A percentile compares a stretch with the other conserved stretches of the same genome.
phyloP scores from a whole-genome alignment of 2,797 vertebrate species.

The Bradypus variegatus region DNA sequence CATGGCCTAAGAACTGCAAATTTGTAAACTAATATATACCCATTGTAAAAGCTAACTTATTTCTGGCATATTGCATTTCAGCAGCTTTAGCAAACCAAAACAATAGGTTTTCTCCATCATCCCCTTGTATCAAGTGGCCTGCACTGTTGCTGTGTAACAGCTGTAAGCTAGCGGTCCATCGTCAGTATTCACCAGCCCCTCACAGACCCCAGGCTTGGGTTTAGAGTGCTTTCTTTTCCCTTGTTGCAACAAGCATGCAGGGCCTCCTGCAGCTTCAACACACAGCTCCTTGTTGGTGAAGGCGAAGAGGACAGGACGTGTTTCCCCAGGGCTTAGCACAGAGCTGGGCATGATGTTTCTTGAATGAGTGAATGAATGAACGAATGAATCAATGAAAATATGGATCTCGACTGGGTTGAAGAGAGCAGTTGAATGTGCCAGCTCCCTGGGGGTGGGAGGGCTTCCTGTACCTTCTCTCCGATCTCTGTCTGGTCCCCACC shows the following conservation, averaged over 20 bases:
- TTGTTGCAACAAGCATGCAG: conserved; percentile 77
- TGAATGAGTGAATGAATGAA: background rate
- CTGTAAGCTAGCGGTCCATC: conserved; percentile 46
- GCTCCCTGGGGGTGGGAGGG: background rate
- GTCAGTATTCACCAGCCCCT: conserved; percentile 65
- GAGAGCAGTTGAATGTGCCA: too few species aligned
- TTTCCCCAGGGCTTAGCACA: background rate
- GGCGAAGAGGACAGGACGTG: conserved; percentile 77
- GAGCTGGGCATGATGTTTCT: background rate
- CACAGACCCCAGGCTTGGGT: conserved; percentile 70
- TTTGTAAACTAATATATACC: too few species aligned
- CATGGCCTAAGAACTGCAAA: too few species aligned
- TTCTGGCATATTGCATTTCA: too few species aligned
- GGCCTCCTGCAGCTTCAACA: conserved; percentile 78
- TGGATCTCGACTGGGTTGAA: background rate
- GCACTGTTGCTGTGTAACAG: conserved; percentile 37
- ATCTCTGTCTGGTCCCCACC: conserved; percentile 95
- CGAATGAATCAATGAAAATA: background rate
- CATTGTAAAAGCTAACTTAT: too few species aligned
- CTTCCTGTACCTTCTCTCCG: conserved; percentile 88
- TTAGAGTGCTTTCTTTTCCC: conserved; percentile 69
- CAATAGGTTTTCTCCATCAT: background rate
- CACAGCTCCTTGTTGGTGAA: conserved; percentile 88
- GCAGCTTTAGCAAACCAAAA: too few species aligned
- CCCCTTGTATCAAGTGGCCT: background rate